These are phyloP conservation scores for Agrypnus murinus DNA, from an alignment of 2,888 invertebrate species.

Conservation along the genomic window DNA sequence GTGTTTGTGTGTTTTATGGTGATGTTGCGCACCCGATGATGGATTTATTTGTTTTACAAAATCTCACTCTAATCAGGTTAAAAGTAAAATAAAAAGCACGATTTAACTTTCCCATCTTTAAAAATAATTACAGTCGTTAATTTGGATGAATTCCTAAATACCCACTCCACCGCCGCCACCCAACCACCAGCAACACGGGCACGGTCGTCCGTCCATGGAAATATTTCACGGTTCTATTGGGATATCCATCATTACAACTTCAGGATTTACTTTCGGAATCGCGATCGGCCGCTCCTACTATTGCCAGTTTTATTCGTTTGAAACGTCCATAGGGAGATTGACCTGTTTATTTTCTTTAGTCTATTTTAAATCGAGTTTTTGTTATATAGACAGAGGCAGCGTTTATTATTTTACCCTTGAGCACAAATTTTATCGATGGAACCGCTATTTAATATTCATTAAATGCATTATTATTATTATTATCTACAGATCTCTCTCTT, in stretches of 20 bases:
- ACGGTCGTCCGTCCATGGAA: not conserved
- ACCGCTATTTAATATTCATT: conserved; percentile 16
- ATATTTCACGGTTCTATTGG: not conserved
- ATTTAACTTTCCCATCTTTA: not conserved
- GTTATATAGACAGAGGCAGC: conserved; percentile 15
- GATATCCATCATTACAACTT: not conserved
- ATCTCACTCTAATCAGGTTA: too few relatives aligned
- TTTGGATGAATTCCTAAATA: too few relatives aligned
- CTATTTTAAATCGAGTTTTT: conserved; percentile 29
- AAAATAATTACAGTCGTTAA: not conserved
- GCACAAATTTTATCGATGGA: not conserved
- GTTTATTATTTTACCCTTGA: conserved; percentile 32
- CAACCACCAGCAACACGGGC: not conserved
- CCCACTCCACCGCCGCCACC: too few relatives aligned
- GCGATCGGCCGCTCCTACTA: not conserved
- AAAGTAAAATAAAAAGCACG: not conserved
- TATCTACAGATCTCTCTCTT: too few relatives aligned
- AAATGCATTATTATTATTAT: conserved; percentile 1
- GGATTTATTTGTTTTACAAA: conserved; percentile 21
- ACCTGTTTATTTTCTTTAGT: conserved; percentile 29
- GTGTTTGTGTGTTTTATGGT: conserved; percentile 17
- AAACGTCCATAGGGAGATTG: conserved; percentile 7
- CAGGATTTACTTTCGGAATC: conserved; percentile 12
- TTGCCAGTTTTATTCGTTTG: conserved; percentile 9
- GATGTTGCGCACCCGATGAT: conserved; percentile 20